Evolutionary conservation across 2,888 invertebrate genomes (phyloP), one percentile per base, ranked within the genome.

Genomic region (Ischnus inquisitorius): DNA sequence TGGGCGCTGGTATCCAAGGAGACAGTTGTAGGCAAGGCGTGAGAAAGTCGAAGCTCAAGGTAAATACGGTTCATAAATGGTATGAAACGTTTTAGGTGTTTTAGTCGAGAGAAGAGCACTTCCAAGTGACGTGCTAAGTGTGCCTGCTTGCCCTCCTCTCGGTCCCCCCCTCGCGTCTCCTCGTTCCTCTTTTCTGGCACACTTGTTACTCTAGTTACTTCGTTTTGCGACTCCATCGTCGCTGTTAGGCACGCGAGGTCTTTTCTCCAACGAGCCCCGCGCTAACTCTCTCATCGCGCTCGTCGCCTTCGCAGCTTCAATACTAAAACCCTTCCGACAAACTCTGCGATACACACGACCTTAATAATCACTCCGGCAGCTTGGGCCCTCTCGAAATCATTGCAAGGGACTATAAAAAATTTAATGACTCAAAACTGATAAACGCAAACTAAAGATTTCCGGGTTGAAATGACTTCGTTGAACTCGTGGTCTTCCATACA

Each of bases 31-130:
- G 3, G 19, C 39, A 39, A 16, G 60, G 72, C 25, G 60, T 25
- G 77, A 79, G 75, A 79, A 67, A 84, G 84, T 79, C 83, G 82
- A 83, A 83, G 86, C 87, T 87, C 78, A 86, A 85, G 83, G 86
- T 87, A 89, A 90, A 90, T 86, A 88, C 83, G 88, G 87, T 84
- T 84, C 89, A 88, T 89, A 90, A 91, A 91, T 89, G 89, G 89
- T 87, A 72, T 75, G 88, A 88, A 88, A 88, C 87, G 89, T 90
- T 91, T 89, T 87, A 88, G 89, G 89, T 90, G 88, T 89, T 91
- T 90, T 87, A 88, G 87, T 81, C 86, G 85, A 87, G 74, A 86
- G 79, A 69, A 87, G 86, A 85, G 89, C 85, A 86, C 88, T 87
- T 87, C 78, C 77, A 84, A 89, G 89, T 87, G 86, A 86, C 87